These are phyloP conservation scores for Ptychadena robeensis DNA, from an alignment of 2,797 vertebrate genomes.

Conservation along the genomic window DNA sequence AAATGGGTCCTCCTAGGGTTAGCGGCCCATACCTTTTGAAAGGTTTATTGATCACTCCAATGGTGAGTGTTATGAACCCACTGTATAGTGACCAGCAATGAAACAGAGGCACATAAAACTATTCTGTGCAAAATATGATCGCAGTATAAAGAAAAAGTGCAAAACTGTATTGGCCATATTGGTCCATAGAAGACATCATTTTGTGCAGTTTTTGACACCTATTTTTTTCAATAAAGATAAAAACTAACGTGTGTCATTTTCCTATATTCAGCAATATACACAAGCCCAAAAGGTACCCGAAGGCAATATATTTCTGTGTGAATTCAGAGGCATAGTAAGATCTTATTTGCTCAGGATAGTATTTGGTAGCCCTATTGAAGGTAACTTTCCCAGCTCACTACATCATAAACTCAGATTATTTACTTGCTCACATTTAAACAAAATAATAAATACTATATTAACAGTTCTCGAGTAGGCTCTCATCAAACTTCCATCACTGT, in stretches of 20 bases:
- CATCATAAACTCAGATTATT: constrained; percentile 5
- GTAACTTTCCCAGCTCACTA: neutral
- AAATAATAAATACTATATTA: constrained; percentile 36
- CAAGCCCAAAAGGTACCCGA: constrained; percentile 43
- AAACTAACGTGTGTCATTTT: neutral
- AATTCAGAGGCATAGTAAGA: constrained; percentile 11
- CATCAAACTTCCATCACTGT: constrained; percentile 37
- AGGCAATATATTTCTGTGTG: constrained; percentile 24
- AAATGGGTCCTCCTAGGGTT: neutral
- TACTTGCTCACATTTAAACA: constrained; percentile 30
- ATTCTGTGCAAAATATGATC: constrained; percentile 47
- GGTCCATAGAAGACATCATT: constrained; percentile 48
- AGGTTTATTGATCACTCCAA: neutral
- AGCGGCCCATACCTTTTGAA: neutral
- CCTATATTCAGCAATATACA: constrained; percentile 51
- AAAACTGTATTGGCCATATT: constrained; percentile 53
- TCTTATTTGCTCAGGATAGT: neutral
- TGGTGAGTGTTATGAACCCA: neutral
- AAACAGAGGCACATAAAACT: constrained; percentile 55
- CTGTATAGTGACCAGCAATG: constrained; percentile 1
- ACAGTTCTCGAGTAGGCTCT: constrained; percentile 5
- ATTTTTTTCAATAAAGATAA: constrained; percentile 16
- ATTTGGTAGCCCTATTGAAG: constrained; percentile 18
- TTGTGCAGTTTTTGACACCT: constrained; percentile 40
- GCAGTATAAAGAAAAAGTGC: constrained; percentile 47